phyloP scores from a whole-genome alignment of 1,140 invertebrate genomes.

The Microplitis demolitor region DNA sequence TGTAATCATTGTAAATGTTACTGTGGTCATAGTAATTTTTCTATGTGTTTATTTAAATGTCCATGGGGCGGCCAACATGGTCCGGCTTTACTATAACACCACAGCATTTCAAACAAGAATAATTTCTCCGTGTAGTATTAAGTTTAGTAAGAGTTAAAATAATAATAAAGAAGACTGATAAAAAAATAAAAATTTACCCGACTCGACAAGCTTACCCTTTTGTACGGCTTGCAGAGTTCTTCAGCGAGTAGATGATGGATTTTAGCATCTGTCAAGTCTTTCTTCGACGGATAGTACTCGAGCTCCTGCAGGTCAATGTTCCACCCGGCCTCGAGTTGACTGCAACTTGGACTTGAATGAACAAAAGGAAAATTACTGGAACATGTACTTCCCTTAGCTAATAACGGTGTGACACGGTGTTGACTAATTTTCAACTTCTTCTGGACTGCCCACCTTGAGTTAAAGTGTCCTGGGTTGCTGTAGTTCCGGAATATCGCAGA shows the following conservation, averaged over 20 bases:
- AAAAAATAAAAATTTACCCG: background rate
- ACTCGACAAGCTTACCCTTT: conserved; percentile 72
- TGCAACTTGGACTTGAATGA: conserved; percentile 72
- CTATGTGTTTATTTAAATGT: too few relatives aligned
- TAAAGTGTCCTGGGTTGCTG: conserved; percentile 76
- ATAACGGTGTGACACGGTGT: conserved; percentile 11
- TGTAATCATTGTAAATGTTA: too few relatives aligned
- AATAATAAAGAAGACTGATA: background rate
- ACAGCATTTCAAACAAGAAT: background rate
- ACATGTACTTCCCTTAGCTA: conserved; percentile 9
- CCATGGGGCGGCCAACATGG: too few relatives aligned
- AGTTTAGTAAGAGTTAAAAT: background rate
- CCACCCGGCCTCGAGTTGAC: conserved; percentile 80
- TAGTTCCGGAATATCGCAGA: conserved; percentile 87
- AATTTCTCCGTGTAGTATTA: conserved; percentile 1
- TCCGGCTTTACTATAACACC: too few relatives aligned
- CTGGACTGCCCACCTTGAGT: conserved; percentile 71
- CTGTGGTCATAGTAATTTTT: too few relatives aligned
- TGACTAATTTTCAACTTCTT: conserved; percentile 17
- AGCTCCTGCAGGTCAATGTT: conserved; percentile 92
- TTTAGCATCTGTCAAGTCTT: conserved; percentile 88
- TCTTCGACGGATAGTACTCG: conserved; percentile 89
- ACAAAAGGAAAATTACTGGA: conserved; percentile 18
- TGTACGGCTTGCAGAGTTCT: conserved; percentile 86
- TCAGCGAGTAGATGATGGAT: conserved; percentile 92